A percentile compares a stretch with the other conserved stretches of the same genome.
phyloP scores from a whole-genome alignment of 2,797 vertebrate species.

The Anabas testudineus region DNA sequence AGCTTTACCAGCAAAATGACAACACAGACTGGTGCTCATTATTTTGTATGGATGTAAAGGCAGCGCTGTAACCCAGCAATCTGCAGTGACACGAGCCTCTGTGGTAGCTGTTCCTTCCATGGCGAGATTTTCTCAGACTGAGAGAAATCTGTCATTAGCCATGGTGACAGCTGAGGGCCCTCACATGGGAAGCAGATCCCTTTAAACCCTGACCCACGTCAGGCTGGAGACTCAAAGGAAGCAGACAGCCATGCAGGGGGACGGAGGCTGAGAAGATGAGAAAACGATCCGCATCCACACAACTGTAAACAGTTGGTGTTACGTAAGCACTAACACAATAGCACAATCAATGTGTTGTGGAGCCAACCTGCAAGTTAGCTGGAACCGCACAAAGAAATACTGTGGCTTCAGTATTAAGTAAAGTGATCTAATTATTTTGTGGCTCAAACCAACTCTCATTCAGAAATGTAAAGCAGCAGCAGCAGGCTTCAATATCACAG shows the following conservation, averaged over 20 bases:
- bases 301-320: slow-evolving; percentile 26
- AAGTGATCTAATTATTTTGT: slow-evolving; percentile 13
- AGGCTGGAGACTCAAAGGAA: slow-evolving; percentile 47
- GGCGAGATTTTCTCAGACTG: slow-evolving; percentile 46
- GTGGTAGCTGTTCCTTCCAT: slow-evolving; percentile 30
- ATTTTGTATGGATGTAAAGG: slow-evolving; percentile 18
- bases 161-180: slow-evolving; percentile 46
- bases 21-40: slow-evolving; percentile 28
- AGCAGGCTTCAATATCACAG: slow-evolving; percentile 39
- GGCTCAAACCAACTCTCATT: slow-evolving; percentile 32
- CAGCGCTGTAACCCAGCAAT: slow-evolving; percentile 22
- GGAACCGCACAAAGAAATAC: slow-evolving; percentile 1
- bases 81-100: slow-evolving; percentile 24
- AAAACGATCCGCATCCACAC: slow-evolving; percentile 29
- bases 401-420: slow-evolving; percentile 23
- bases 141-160: slow-evolving; percentile 65
- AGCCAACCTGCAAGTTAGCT: slow-evolving; percentile 11
- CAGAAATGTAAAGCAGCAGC: slow-evolving; percentile 17
- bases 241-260: slow-evolving; percentile 18
- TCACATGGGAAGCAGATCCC: slow-evolving; percentile 66
- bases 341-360: slow-evolving; percentile 11
- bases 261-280: slow-evolving; percentile 37
- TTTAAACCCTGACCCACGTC: slow-evolving; percentile 68
- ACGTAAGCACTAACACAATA: slow-evolving; percentile 9
- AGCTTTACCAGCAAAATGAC: slow-evolving; percentile 11